Evolutionary conservation across 2,888 invertebrate genomes (phyloP), one percentile per base, ranked within the genome.

Genomic region (Synergus umbraculus): DNA sequence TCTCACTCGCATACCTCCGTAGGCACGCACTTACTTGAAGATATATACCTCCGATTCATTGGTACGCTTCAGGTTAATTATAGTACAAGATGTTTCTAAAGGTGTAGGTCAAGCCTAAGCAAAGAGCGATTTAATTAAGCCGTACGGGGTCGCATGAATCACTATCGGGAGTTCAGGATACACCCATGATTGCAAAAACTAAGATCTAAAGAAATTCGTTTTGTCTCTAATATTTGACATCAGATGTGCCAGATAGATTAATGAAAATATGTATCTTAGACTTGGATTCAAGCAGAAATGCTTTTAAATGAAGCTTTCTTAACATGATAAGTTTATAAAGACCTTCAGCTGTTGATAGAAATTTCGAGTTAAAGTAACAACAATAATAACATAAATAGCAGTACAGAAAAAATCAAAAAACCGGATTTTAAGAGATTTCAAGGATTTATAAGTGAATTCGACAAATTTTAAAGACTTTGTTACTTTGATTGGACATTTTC

Each of bases 81-180:
- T 22, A 46, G 69, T 60, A 43, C 49, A 49, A 64, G 63, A 67
- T 77, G 44, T 80, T 73, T 41, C 73, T 22, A 73, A 73, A 73
- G 66, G 63, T 49, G 63, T 43, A 77, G 73, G 77, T 77, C 73
- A 79, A 77, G 46, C 43, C 46, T 29, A 46, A 49, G 67, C 37
- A 63, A 77, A 64, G 60, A 73, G 49, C 69, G 73, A 73, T 73
- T 79, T 69, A 79, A 79, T 79, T 79, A 79, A 76, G 44, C 69
- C 67, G 76, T 89, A 89, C 86, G 84, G 76, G 76, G 60, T 58
- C 67, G 64, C 76, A 66, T n/a, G 65, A 66, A n/a, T 66, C 65
- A n/a, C n/a, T 60, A 22, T 60, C 22, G 12, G 22, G 60, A 60
- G 60, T 60, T 9, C 44, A 12, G 60, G 60, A 60, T 60, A 60